Evolutionary conservation across 1,140 invertebrate genomes (phyloP).

Genomic region (Pseudomyrmex cubaensis): DNA sequence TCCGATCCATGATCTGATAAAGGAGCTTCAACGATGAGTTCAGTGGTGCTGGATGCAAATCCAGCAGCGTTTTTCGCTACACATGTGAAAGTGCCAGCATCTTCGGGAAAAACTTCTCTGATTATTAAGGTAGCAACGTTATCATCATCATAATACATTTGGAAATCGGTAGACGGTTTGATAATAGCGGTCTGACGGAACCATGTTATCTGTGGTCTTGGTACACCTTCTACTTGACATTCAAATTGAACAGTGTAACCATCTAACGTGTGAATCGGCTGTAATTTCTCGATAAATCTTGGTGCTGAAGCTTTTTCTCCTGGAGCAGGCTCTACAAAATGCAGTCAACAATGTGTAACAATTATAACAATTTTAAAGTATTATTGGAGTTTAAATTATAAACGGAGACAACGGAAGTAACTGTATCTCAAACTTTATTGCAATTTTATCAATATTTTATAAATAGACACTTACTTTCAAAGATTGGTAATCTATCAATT

Average conservation of each 20-base stretch:
- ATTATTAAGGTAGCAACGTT: slow-evolving; percentile 97
- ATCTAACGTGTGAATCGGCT: slow-evolving; percentile 93
- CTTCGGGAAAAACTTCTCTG: slow-evolving; percentile 98
- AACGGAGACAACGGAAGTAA: neutral
- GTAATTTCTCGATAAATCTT: slow-evolving; percentile 93
- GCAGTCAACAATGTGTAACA: neutral
- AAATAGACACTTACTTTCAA: slow-evolving; percentile 91
- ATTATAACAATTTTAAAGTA: neutral
- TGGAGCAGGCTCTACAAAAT: slow-evolving; percentile 89
- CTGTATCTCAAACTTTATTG: neutral
- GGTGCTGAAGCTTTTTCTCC: slow-evolving; percentile 92
- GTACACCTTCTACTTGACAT: slow-evolving; percentile 95
- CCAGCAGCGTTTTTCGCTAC: slow-evolving; percentile 98
- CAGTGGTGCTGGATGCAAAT: slow-evolving; percentile 96
- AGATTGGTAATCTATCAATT: slow-evolving; percentile 95
- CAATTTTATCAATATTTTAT: slow-evolving; percentile 2
- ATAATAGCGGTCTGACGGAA: slow-evolving; percentile 97
- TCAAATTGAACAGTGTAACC: slow-evolving; percentile 96
- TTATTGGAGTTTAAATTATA: slow-evolving; percentile 10
- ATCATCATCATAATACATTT: slow-evolving; percentile 97
- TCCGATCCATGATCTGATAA: slow-evolving; percentile 95
- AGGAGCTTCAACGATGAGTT: slow-evolving; percentile 94
- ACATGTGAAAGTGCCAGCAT: slow-evolving; percentile 98
- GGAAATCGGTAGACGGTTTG: slow-evolving; percentile 95
- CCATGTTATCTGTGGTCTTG: slow-evolving; percentile 97